Conservation (phyloP, 2,113 vertebrate genomes). For the Thunnus maccoyii region DNA sequence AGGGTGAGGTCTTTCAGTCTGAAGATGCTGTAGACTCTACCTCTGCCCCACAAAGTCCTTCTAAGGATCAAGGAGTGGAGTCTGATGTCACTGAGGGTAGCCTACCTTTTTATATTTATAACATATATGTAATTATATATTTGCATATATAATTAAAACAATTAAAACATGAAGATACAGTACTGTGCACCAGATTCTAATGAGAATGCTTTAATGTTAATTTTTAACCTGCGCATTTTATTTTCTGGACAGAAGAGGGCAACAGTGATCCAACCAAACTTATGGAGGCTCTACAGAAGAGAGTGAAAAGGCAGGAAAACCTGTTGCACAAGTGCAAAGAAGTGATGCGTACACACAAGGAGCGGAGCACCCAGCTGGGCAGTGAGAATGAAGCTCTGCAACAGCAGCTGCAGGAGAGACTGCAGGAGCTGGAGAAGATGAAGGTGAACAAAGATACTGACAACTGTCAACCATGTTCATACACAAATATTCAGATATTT, state of each 20-base stretch:
- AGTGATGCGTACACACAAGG: conserved; percentile 88
- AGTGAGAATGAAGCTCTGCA: conserved; percentile 95
- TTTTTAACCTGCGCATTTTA: conserved; percentile 34
- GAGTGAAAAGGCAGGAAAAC: conserved; percentile 93
- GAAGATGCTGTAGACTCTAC: conserved; percentile 61
- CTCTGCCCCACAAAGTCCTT: conserved; percentile 71
- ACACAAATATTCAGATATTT: not conserved
- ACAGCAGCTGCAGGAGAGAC: conserved; percentile 93
- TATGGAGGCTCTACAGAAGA: conserved; percentile 87
- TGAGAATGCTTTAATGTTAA: not conserved
- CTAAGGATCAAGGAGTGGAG: conserved; percentile 73
- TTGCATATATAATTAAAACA: too few relatives aligned
- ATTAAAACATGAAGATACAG: not conserved
- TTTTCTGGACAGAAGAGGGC: conserved; percentile 81
- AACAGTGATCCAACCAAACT: conserved; percentile 82
- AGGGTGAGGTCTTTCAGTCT: conserved; percentile 63
- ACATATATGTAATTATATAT: not conserved
- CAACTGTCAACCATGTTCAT: not conserved
- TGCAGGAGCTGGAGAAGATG: conserved; percentile 96
- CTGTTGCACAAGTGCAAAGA: conserved; percentile 93
- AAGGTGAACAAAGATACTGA: conserved; percentile 84
- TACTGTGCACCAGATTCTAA: not conserved
- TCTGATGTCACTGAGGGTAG: conserved; percentile 74
- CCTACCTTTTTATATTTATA: not conserved
- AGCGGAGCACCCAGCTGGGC: conserved; percentile 86